These are phyloP conservation scores for Riparia riparia DNA, from an alignment of 2,113 vertebrate genomes.

Conservation along the genomic window DNA sequence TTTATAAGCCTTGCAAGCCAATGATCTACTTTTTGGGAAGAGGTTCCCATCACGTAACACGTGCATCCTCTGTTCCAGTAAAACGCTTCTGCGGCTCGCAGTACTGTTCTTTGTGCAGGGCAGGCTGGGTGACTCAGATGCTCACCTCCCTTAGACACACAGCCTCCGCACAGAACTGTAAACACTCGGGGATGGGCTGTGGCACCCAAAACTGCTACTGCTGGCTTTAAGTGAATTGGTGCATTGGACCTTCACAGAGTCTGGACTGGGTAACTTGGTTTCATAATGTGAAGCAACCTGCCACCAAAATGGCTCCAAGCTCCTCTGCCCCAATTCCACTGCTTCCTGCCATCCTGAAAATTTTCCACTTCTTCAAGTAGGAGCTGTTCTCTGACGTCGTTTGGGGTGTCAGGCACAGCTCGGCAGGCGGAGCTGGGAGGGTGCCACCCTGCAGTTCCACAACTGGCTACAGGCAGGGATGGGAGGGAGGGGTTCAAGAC, in stretches of 20 bases:
- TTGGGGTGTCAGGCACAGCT: background rate
- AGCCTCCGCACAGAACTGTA: background rate
- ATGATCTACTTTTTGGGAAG: background rate
- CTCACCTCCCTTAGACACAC: background rate
- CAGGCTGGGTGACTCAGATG: background rate
- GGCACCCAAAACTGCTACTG: background rate
- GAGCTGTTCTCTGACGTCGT: background rate
- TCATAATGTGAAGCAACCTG: background rate
- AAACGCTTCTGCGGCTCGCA: background rate
- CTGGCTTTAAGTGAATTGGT: background rate
- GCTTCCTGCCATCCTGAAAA: background rate
- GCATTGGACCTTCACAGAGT: background rate
- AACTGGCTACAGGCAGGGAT: background rate
- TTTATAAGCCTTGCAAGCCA: background rate
- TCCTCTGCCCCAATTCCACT: background rate
- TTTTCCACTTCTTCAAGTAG: background rate
- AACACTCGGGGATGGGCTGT: background rate
- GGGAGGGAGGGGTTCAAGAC: background rate
- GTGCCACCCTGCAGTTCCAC: background rate
- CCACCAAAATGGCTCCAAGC: background rate
- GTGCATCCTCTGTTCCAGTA: background rate
- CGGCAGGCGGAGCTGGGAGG: rapidly evolving
- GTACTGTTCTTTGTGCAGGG: background rate
- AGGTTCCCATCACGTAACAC: background rate
- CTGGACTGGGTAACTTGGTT: background rate